Evolutionary conservation across 2,113 vertebrate species (phyloP).

Genomic region (Eptesicus fuscus): DNA sequence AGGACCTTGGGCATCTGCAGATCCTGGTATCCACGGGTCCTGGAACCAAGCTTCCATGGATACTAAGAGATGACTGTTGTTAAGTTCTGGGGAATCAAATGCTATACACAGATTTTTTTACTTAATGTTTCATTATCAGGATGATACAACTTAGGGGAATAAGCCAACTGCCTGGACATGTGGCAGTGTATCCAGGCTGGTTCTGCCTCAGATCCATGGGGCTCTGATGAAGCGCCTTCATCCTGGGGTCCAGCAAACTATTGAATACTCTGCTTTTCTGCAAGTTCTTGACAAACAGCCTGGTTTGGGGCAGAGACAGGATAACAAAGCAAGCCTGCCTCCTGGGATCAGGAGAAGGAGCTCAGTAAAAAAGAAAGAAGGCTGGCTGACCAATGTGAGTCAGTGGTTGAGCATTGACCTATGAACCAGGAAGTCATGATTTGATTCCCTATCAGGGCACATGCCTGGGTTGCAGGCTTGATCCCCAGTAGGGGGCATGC

Average conservation of each 20-base stretch:
- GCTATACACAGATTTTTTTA: neutral
- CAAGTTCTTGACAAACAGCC: neutral
- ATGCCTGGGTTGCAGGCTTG: too few species aligned
- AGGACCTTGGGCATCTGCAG: neutral
- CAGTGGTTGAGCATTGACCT: too few species aligned
- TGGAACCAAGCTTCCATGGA: neutral
- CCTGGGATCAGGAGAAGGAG: neutral
- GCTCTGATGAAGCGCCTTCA: neutral
- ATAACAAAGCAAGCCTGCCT: neutral
- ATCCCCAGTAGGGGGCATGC: too few species aligned
- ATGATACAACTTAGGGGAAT: neutral
- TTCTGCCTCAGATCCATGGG: neutral
- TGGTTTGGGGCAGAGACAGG: neutral
- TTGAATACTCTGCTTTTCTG: neutral
- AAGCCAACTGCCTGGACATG: neutral
- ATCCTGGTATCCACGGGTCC: neutral
- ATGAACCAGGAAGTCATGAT: too few species aligned
- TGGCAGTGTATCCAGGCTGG: neutral
- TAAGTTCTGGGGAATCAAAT: neutral
- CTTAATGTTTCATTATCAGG: neutral
- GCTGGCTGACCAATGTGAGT: too few species aligned
- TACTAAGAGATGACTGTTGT: neutral
- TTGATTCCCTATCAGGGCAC: too few species aligned
- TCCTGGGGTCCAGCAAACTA: neutral
- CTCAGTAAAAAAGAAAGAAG: neutral